Conservation (phyloP, 2,113 vertebrate genomes). For the Ginglymostoma cirratum region DNA sequence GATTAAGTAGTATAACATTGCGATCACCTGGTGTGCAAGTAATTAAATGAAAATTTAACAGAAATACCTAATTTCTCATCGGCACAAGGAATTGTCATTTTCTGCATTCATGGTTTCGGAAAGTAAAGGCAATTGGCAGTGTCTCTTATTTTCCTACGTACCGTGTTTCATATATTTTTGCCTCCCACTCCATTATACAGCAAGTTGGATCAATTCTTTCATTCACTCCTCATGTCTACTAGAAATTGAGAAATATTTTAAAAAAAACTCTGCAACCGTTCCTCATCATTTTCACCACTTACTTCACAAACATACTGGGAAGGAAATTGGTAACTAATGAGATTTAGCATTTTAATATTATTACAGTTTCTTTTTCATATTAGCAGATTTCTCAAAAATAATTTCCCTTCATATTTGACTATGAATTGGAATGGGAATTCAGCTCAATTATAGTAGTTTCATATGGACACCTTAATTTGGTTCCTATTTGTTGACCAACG, state of each 20-base stretch:
- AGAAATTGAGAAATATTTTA: neutral
- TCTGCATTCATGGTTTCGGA: neutral
- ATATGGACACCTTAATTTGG: neutral
- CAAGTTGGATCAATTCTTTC: neutral
- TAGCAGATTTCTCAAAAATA: neutral
- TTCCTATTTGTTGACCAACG: neutral
- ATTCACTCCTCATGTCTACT: neutral
- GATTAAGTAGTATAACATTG: neutral
- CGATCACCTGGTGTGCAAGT: neutral
- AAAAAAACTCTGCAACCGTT: neutral
- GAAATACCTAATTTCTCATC: neutral
- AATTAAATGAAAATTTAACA: neutral
- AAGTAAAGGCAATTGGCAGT: neutral
- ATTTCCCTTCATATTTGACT: neutral
- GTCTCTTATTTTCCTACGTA: neutral
- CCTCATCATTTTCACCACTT: neutral
- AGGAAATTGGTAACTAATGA: slow-evolving; percentile 4
- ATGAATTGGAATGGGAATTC: neutral
- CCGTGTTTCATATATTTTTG: neutral
- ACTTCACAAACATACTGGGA: neutral
- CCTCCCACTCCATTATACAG: neutral
- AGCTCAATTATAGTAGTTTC: neutral
- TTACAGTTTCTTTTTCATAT: neutral
- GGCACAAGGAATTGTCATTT: neutral
- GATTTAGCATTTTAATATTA: neutral